A percentile compares a stretch with the other conserved stretches of the same genome.
Conservation (phyloP, 2,888 invertebrate species). For the Idaea biselata region DNA sequence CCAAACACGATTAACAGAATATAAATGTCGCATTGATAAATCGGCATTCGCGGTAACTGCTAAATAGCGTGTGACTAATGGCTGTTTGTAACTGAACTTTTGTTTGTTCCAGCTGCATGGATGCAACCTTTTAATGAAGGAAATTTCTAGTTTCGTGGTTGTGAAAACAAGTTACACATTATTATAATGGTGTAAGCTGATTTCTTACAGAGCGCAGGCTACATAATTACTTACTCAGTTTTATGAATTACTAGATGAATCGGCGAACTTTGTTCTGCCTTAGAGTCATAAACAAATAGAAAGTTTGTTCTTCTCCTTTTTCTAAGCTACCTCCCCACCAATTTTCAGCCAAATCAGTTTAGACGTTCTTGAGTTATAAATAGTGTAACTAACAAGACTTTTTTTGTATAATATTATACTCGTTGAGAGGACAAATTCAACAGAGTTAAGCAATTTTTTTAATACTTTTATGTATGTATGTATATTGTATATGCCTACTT, state of each 20-base stretch:
- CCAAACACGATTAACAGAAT: conserved; percentile 71
- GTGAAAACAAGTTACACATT: conserved; percentile 21
- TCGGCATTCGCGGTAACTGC: conserved; percentile 69
- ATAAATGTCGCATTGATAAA: conserved; percentile 76
- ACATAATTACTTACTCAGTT: too few species aligned
- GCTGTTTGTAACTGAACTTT: conserved; percentile 15
- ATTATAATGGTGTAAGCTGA: not conserved
- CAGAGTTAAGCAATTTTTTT: not conserved
- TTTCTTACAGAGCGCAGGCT: too few species aligned
- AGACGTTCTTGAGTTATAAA: too few species aligned
- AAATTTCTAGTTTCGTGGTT: not conserved
- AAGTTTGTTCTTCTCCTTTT: too few species aligned
- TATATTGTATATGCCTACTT: not conserved
- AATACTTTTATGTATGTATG: not conserved
- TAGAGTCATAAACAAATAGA: too few species aligned
- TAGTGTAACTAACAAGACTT: too few species aligned
- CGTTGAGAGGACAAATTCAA: too few species aligned
- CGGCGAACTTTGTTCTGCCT: too few species aligned
- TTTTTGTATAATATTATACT: too few species aligned
- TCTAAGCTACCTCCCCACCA: too few species aligned
- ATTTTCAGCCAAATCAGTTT: too few species aligned
- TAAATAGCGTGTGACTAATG: conserved; percentile 77
- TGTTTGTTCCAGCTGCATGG: not conserved
- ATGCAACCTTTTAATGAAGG: conserved; percentile 5
- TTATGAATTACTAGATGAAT: too few species aligned